A percentile compares a stretch with the other conserved stretches of the same genome.
Conservation (phyloP, 2,797 vertebrate species). For the Phoxinus dragarum region DNA sequence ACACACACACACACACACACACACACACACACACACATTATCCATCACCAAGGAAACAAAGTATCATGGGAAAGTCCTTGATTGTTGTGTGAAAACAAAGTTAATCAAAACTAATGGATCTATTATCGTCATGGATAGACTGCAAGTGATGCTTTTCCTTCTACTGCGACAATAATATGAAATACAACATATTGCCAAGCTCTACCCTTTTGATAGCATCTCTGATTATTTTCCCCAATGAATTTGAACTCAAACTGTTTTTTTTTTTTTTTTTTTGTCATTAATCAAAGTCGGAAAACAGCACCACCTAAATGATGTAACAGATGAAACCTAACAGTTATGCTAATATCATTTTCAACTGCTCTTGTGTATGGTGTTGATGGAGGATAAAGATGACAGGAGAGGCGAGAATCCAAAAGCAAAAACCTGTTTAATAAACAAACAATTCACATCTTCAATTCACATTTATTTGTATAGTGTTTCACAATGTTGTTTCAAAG, state of each 20-base stretch:
- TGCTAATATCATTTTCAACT: neutral
- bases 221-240: neutral
- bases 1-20: slow-evolving; percentile 17
- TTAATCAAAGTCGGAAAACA: neutral
- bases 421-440: neutral
- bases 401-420: neutral
- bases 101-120: slow-evolving; percentile 17
- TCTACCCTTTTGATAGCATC: neutral
- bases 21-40: neutral
- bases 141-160: neutral
- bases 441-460: too few relatives aligned
- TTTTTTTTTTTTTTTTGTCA: neutral
- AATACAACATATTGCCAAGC: neutral
- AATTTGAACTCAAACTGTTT: neutral
- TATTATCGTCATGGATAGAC: neutral
- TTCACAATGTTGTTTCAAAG: too few relatives aligned
- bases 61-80: slow-evolving; percentile 13
- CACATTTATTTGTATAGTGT: too few relatives aligned
- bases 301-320: neutral
- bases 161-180: neutral
- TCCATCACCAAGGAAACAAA: slow-evolving; percentile 22
- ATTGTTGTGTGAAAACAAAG: neutral
- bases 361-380: neutral
- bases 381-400: neutral
- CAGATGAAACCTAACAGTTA: neutral